Conservation (phyloP, 2,888 invertebrate genomes). For the Watsonalla binaria region DNA sequence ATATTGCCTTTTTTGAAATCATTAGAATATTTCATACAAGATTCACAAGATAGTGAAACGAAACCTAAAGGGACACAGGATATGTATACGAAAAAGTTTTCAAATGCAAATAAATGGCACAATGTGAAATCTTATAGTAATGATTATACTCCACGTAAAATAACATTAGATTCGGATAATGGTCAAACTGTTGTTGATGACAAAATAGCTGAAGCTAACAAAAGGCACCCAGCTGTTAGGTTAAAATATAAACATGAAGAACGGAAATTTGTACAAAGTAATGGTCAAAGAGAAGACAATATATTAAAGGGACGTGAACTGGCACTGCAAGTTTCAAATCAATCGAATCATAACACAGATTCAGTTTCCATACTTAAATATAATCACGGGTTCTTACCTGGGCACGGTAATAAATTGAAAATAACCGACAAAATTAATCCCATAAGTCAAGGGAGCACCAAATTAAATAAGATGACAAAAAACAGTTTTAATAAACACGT, state of each 20-base stretch:
- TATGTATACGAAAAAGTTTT: conserved; percentile 47
- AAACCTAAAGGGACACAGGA: conserved; percentile 23
- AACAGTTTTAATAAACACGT: conserved; percentile 51
- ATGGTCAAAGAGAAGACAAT: conserved; percentile 27
- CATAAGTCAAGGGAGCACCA: conserved; percentile 7
- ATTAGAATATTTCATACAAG: conserved; percentile 42
- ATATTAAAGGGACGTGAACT: conserved; percentile 42
- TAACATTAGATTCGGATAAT: conserved; percentile 33
- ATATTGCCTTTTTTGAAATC: conserved; percentile 60
- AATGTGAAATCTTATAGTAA: conserved; percentile 60
- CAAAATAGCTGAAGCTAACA: conserved; percentile 31
- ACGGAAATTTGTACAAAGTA: conserved; percentile 27
- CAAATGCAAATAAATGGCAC: conserved; percentile 58
- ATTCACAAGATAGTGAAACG: conserved; percentile 20
- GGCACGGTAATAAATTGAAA: conserved; percentile 24
- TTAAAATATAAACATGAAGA: conserved; percentile 48
- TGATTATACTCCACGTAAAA: conserved; percentile 49
- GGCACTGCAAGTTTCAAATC: conserved; percentile 49
- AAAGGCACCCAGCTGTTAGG: conserved; percentile 39
- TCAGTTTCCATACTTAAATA: conserved; percentile 53
- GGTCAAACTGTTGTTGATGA: conserved; percentile 21
- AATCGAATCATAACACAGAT: conserved; percentile 37
- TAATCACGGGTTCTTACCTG: conserved; percentile 53
- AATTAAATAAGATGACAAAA: conserved; percentile 16
- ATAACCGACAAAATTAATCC: conserved; percentile 12